Conservation (phyloP, 2,113 vertebrate species). For the Lasiurus cinereus region DNA sequence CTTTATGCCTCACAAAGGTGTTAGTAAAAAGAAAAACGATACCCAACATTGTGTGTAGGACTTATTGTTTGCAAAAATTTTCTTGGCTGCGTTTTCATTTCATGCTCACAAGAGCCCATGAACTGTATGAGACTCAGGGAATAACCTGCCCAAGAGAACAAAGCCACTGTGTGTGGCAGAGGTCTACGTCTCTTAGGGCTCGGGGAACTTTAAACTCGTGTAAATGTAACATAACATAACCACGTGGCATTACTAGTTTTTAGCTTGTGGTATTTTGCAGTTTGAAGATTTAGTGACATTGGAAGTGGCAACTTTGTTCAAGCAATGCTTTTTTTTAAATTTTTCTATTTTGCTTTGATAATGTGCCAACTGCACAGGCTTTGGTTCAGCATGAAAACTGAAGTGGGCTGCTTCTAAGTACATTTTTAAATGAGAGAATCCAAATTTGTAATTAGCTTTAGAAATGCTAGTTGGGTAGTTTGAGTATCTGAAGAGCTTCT, state of each 20-base stretch:
- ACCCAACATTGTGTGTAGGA: neutral
- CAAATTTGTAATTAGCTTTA: constrained; percentile 81
- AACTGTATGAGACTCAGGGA: neutral
- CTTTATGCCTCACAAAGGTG: neutral
- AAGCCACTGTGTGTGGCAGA: neutral
- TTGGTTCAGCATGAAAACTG: constrained; percentile 73
- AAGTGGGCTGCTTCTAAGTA: constrained; percentile 73
- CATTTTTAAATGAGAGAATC: constrained; percentile 82
- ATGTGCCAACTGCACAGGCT: constrained; percentile 78
- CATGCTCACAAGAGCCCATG: neutral
- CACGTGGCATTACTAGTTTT: constrained; percentile 61
- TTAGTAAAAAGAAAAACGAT: constrained; percentile 45
- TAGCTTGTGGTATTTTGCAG: constrained; percentile 72
- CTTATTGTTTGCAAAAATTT: neutral
- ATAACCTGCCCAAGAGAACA: neutral
- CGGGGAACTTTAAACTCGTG: constrained; percentile 21
- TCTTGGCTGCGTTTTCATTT: neutral
- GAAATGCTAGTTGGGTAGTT: constrained; percentile 70
- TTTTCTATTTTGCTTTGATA: constrained; percentile 71
- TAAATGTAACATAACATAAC: constrained; percentile 54
- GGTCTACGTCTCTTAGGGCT: neutral
- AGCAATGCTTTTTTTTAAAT: constrained; percentile 26
- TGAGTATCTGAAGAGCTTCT: constrained; percentile 70
- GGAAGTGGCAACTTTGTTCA: constrained; percentile 76
- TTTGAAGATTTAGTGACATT: constrained; percentile 76